Conservation (phyloP, 2,888 invertebrate genomes). For the Aspidiotus rigidus region DNA sequence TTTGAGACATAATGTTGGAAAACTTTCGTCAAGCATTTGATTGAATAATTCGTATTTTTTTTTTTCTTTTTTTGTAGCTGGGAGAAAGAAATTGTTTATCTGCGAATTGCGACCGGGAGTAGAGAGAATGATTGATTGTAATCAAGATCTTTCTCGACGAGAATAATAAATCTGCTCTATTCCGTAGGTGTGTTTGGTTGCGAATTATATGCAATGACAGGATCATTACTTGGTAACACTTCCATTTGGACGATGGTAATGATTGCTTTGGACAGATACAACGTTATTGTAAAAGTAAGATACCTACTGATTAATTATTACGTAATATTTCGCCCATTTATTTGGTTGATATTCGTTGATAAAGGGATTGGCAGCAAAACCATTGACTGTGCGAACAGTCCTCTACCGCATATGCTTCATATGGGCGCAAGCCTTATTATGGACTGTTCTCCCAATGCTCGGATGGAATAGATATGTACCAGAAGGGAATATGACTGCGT, state of each 20-base stretch:
- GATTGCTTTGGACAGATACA: slow-evolving; percentile 87
- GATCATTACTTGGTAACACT: slow-evolving; percentile 78
- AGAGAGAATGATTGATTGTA: not conserved
- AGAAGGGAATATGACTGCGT: slow-evolving; percentile 88
- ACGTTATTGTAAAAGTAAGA: slow-evolving; percentile 55
- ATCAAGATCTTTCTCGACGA: no score
- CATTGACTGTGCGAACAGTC: slow-evolving; percentile 71
- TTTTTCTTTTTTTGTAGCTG: not conserved
- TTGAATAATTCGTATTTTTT: not conserved
- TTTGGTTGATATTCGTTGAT: not conserved
- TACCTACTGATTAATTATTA: slow-evolving; percentile 53
- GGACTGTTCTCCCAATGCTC: slow-evolving; percentile 75
- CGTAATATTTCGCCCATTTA: not conserved
- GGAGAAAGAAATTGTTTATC: no score
- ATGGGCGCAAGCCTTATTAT: slow-evolving; percentile 65
- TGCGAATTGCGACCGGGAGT: not conserved
- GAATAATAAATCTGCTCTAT: not conserved
- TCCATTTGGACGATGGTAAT: slow-evolving; percentile 90
- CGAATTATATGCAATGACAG: slow-evolving; percentile 75
- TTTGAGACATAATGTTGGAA: no score
- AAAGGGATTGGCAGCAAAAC: slow-evolving; percentile 67
- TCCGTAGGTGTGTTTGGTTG: slow-evolving; percentile 67
- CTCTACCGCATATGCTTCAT: slow-evolving; percentile 66
- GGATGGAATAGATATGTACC: slow-evolving; percentile 87
- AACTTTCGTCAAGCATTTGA: no score